These are phyloP conservation scores for Amiota minor DNA, from an alignment of 2,888 invertebrate species.

Conservation along the genomic window DNA sequence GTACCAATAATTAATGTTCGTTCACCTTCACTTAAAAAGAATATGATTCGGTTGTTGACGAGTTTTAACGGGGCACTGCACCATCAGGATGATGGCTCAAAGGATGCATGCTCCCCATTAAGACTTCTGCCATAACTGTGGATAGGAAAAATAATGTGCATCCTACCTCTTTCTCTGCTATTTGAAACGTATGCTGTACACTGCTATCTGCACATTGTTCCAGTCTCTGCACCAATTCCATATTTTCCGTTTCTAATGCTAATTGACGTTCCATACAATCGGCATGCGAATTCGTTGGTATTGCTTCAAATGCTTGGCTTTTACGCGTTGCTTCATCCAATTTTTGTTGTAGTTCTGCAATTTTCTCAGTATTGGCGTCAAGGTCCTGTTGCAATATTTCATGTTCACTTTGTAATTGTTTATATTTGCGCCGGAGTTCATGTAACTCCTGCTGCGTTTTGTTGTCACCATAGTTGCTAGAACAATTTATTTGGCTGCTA, in stretches of 20 bases:
- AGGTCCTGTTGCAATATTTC: constrained; percentile 61
- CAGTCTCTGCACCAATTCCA: constrained; percentile 64
- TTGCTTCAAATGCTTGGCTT: constrained; percentile 20
- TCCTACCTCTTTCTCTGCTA: constrained; percentile 69
- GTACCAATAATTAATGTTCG: neutral
- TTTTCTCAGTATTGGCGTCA: constrained; percentile 53
- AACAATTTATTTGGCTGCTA: constrained; percentile 33
- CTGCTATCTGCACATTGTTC: constrained; percentile 62
- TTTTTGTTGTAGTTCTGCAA: constrained; percentile 45
- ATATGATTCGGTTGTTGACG: too few species aligned
- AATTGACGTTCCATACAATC: constrained; percentile 46
- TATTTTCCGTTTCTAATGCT: constrained; percentile 64
- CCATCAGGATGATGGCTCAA: too few species aligned
- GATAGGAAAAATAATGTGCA: neutral
- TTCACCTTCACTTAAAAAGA: too few species aligned
- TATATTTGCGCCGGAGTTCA: constrained; percentile 57
- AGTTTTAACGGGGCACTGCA: too few species aligned
- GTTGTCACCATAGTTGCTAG: constrained; percentile 37
- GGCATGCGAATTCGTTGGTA: constrained; percentile 42
- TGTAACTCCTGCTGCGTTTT: constrained; percentile 54
- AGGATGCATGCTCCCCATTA: too few species aligned
- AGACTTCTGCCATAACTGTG: too few species aligned
- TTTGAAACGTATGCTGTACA: constrained; percentile 56
- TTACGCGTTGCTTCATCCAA: constrained; percentile 44
- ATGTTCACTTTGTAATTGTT: constrained; percentile 48